Evolutionary conservation across 2,113 vertebrate species (phyloP), one percentile per base, ranked within the genome.

Genomic region (Myiopsitta monachus): DNA sequence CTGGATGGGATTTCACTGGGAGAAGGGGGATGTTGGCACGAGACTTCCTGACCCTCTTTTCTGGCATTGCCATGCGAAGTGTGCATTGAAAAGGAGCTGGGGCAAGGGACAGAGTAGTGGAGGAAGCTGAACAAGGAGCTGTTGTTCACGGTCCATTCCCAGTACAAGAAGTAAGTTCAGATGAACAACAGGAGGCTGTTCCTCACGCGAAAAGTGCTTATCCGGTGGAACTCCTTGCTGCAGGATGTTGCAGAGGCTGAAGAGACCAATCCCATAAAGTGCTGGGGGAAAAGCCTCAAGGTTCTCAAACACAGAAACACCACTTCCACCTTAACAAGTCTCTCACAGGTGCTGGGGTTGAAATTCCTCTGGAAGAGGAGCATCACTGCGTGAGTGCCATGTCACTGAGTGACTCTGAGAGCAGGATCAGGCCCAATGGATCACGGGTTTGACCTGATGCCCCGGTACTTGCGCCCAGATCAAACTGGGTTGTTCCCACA

Each of bases 81-180:
- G n/a, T 68, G 82, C 30, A 26, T 14, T 62, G 92, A 69, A 49
- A 59, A 72, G 85, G 77, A 73, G 67, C 67, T 33, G 91, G 68
- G 81, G 18, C 6, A 57, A 41, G 69, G 62, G 36, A 36, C 28
- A 10, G 87, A 43, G 44, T 8, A 7, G n/a, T 3, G 55, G 64
- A n/a, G 64, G 68, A 26, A 73, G 67, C 52, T 41, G 79, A 89
- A 96, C 96, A 96, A 94, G 73, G 62, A 39, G 3, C 88, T 74
- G 17, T 59, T 97, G 95, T 96, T 94, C 59, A 18, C 3, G 3
- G 28, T 9, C 82, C n/a, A 0, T 68, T 57, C 59, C 75, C 59
- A 38, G 78, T 7, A 38, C 72, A 15, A 73, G 63, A 85, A 77
- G 7, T 18, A 49, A 64, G 57, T 14, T 76, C 82, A 47, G 28